Percentiles rank a stretch among this genome's conserved stretches.
Evolutionary conservation across 2,113 vertebrate genomes (phyloP).

Genomic region (Neotragus moschatus): DNA sequence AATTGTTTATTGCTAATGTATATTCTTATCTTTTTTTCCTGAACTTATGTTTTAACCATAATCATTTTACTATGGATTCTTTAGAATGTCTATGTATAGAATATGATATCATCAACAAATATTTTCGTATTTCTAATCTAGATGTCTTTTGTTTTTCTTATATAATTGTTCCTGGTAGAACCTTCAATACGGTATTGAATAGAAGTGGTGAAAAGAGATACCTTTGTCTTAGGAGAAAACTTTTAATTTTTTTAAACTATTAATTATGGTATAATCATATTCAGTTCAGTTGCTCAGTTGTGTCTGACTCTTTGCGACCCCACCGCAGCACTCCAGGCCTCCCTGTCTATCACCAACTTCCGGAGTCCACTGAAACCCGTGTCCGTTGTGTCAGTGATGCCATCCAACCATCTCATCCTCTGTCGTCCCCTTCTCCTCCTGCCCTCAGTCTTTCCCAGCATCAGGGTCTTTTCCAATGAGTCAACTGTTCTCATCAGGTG

Average conservation of each 20-base stretch:
- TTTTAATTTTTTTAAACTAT: neutral
- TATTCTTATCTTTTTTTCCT: neutral
- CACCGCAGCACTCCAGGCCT: fast-evolving
- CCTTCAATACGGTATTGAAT: neutral
- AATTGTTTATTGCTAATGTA: neutral
- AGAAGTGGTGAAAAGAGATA: too few species aligned
- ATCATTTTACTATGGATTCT: neutral
- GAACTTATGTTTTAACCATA: neutral
- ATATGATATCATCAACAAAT: neutral
- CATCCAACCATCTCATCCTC: too few species aligned
- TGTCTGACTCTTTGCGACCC: too few species aligned
- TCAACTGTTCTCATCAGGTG: neutral
- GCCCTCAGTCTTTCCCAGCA: neutral
- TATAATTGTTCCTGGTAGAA: neutral
- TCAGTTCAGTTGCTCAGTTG: too few species aligned
- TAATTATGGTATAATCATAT: neutral
- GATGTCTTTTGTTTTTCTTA: neutral
- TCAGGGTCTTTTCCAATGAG: neutral
- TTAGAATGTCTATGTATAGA: neutral
- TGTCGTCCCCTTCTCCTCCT: too few species aligned
- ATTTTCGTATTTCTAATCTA: neutral
- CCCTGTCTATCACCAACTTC: too few species aligned
- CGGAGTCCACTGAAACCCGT: too few species aligned
- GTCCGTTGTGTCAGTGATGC: too few species aligned
- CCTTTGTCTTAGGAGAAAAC: neutral